Conservation (phyloP, 64 coral and sea anemone species). For the Hydrozoanthus tunicans region DNA sequence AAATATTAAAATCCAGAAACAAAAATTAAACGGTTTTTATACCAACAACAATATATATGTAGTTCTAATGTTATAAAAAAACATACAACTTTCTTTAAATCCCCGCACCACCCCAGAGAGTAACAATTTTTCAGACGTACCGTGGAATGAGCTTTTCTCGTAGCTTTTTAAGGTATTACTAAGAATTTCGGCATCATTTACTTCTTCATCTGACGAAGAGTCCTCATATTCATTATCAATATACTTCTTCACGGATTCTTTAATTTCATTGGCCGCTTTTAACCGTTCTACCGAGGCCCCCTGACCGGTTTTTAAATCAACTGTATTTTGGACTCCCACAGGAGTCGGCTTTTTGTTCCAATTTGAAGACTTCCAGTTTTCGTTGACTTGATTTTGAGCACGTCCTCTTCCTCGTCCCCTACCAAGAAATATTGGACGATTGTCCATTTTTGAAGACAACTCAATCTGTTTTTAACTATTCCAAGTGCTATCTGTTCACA, state of each 20-base stretch:
- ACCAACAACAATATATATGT: no score
- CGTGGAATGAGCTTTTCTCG: slow-evolving; percentile 60
- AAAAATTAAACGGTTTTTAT: no score
- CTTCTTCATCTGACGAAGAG: slow-evolving; percentile 86
- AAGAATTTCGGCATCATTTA: slow-evolving; percentile 79
- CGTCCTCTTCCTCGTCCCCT: slow-evolving; percentile 78
- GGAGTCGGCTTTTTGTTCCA: slow-evolving; percentile 6
- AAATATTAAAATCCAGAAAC: no score
- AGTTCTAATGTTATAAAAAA: no score
- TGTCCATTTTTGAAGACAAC: slow-evolving; percentile 21
- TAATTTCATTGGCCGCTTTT: slow-evolving; percentile 76
- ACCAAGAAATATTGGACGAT: slow-evolving; percentile 75
- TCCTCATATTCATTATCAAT: slow-evolving; percentile 67
- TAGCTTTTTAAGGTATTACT: slow-evolving; percentile 71
- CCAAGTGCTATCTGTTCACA: not conserved
- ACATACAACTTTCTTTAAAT: no score
- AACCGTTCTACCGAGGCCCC: slow-evolving; percentile 63
- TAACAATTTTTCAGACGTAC: not conserved
- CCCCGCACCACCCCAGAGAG: not conserved
- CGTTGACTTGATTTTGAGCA: slow-evolving; percentile 17
- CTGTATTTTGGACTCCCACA: not conserved
- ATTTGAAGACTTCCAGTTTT: slow-evolving; percentile 23
- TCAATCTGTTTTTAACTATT: not conserved
- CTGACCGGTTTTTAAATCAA: not conserved
- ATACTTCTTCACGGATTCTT: slow-evolving; percentile 76